Percentiles rank a stretch among this genome's conserved stretches.
These are phyloP conservation scores for Trissolcus japonicus DNA, from an alignment of 2,888 invertebrate genomes.

Conservation along the genomic window DNA sequence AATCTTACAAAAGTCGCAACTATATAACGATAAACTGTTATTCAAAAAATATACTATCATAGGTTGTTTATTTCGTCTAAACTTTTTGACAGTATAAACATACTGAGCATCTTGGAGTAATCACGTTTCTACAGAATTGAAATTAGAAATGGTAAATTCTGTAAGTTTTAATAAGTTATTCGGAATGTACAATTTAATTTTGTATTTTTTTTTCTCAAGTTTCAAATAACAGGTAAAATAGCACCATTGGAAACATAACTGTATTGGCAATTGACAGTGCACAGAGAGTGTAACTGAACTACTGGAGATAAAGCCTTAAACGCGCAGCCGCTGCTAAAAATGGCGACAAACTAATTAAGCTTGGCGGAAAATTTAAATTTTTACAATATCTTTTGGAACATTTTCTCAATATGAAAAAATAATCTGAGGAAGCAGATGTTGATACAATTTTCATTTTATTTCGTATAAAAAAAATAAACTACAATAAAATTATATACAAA, in stretches of 20 bases:
- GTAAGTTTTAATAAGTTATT: background rate
- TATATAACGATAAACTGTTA: background rate
- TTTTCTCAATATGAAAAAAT: too few relatives aligned
- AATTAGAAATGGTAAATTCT: background rate
- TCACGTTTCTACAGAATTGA: background rate
- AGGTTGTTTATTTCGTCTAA: background rate
- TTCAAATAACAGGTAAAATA: slow-evolving; percentile 8
- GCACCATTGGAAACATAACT: slow-evolving; percentile 13
- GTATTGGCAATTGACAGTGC: slow-evolving; percentile 9
- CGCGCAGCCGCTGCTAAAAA: slow-evolving; percentile 9
- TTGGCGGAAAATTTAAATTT: slow-evolving; percentile 78
- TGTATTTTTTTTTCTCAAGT: background rate
- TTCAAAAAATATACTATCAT: background rate
- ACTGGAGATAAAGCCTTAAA: background rate
- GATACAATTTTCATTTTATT: slow-evolving; percentile 62
- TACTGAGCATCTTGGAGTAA: background rate
- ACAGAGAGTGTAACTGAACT: background rate
- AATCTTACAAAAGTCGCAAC: background rate
- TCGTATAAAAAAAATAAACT: slow-evolving; percentile 69
- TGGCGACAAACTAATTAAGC: slow-evolving; percentile 74
- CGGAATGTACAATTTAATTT: background rate
- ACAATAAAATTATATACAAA: slow-evolving; percentile 69
- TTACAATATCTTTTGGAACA: too few relatives aligned
- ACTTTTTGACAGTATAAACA: too few relatives aligned
- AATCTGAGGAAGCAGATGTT: too few relatives aligned